Conservation (phyloP, 2,113 vertebrate species). For the Enhydra lutris region DNA sequence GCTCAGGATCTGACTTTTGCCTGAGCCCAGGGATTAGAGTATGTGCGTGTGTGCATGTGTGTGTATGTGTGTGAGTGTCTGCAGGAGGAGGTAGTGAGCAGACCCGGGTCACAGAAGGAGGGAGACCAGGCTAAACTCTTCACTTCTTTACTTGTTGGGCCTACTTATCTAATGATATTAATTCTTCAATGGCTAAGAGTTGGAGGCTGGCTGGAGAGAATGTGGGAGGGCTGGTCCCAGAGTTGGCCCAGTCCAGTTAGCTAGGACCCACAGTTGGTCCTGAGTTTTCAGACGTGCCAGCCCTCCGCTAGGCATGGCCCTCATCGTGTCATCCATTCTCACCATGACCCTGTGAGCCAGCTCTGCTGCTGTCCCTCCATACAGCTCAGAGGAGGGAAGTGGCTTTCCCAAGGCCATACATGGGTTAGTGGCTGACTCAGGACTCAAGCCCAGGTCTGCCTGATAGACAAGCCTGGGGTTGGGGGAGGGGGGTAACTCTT, state of each 20-base stretch:
- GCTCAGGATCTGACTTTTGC: not conserved
- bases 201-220: not conserved
- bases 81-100: not conserved
- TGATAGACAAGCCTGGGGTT: not conserved
- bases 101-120: not conserved
- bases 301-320: rapidly evolving
- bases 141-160: not conserved
- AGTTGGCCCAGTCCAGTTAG: rapidly evolving
- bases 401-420: not conserved
- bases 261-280: not conserved
- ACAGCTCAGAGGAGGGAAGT: not conserved
- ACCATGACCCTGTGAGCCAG: not conserved
- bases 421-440: not conserved
- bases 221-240: not conserved
- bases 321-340: rapidly evolving
- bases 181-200: not conserved
- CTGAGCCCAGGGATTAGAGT: not conserved
- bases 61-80: not conserved
- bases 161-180: not conserved
- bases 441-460: not conserved
- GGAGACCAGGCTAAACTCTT: not conserved
- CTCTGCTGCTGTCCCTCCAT: rapidly evolving
- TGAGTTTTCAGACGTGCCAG: rapidly evolving
- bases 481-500: not conserved
- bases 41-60: no score